Conservation (phyloP, 2,888 invertebrate species). For the Caenorhabditis zanzibari region DNA sequence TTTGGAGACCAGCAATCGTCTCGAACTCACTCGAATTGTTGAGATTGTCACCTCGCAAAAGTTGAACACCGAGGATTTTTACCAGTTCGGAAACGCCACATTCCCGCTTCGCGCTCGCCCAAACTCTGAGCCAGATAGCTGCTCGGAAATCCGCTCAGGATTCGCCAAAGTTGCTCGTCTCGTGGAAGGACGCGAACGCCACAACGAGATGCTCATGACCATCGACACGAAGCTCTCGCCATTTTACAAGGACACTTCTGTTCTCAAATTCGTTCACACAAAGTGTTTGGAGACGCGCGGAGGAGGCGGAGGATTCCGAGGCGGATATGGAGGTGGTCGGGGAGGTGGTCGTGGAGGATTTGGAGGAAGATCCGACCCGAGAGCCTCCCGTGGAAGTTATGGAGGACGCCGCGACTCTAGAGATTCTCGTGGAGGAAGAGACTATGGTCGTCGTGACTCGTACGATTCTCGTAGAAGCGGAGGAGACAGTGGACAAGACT, state of each 20-base stretch:
- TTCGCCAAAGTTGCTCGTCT: conserved; percentile 50
- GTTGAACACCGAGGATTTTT: conserved; percentile 8
- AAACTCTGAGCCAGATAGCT: neutral
- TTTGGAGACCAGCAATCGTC: neutral
- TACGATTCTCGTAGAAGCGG: neutral
- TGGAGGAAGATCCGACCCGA: neutral
- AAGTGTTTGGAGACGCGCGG: conserved; percentile 12
- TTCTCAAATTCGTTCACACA: conserved; percentile 6
- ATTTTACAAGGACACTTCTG: conserved; percentile 11
- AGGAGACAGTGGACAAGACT: conserved; percentile 5
- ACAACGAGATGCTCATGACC: conserved; percentile 36
- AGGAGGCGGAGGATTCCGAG: neutral
- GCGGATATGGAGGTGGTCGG: neutral
- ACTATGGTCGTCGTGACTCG: neutral
- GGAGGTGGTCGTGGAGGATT: conserved; percentile 9
- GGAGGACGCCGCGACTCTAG: conserved; percentile 6
- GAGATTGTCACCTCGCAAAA: conserved; percentile 46
- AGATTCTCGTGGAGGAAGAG: conserved; percentile 8
- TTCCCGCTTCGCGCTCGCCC: conserved; percentile 2
- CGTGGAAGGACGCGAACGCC: conserved; percentile 15
- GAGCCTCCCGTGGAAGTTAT: conserved; percentile 5
- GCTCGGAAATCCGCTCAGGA: conserved; percentile 49
- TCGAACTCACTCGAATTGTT: conserved; percentile 36
- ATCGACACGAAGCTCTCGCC: conserved; percentile 47
- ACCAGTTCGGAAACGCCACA: conserved; percentile 31